Evolutionary conservation across 2,797 vertebrate genomes (phyloP).

Genomic region (Cichlasoma orientale): DNA sequence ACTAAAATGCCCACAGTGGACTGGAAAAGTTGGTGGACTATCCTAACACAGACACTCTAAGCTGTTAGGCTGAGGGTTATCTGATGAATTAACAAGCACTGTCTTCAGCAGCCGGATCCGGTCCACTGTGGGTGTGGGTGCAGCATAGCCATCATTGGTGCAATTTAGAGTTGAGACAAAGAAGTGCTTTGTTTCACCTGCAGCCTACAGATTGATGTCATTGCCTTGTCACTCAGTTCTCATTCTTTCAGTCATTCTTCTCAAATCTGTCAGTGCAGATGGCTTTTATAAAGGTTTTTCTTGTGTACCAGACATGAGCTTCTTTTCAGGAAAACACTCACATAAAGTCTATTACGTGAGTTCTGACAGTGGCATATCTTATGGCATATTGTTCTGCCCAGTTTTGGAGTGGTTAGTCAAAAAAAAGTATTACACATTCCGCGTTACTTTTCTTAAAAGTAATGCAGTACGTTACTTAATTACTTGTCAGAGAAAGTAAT

Average conservation of each 20-base stretch:
- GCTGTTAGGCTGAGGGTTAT: fast-evolving
- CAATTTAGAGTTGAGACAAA: neutral
- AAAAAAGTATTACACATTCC: no score
- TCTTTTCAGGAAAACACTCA: neutral
- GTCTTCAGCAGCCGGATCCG: neutral
- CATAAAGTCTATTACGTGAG: neutral
- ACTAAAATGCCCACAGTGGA: neutral
- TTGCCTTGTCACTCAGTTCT: neutral
- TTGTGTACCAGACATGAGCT: neutral
- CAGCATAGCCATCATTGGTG: neutral
- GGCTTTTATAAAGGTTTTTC: neutral
- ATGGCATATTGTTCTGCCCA: no score
- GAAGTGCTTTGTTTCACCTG: neutral
- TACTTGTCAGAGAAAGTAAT: no score
- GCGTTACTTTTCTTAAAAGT: no score
- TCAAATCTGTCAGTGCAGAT: neutral
- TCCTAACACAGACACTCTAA: neutral
- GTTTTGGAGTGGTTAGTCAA: no score
- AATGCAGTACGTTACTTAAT: no score
- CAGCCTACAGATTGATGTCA: fast-evolving
- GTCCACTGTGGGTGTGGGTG: neutral
- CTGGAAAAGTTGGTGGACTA: neutral
- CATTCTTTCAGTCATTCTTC: neutral
- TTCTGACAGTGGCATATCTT: no score
- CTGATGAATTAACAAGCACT: neutral